Conservation (phyloP, 2,113 vertebrate genomes). For the Meriones unguiculatus region DNA sequence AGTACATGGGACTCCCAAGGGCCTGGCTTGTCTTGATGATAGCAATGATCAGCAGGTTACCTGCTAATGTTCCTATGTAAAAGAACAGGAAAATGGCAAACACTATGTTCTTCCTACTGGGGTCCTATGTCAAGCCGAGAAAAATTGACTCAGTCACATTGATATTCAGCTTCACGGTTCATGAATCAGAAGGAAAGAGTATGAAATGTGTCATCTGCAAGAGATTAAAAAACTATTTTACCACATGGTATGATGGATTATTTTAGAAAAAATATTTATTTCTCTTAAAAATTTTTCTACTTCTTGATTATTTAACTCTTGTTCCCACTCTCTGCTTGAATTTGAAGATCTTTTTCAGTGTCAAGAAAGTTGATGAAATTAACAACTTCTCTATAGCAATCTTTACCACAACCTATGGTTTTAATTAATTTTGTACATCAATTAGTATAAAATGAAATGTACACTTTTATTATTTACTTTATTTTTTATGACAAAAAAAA, state of each 20-base stretch:
- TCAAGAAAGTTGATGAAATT: neutral
- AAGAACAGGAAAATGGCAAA: no score
- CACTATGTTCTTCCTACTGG: no score
- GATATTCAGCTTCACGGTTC: no score
- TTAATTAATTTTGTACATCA: neutral
- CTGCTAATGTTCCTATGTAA: neutral
- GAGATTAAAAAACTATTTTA: neutral
- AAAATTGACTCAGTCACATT: no score
- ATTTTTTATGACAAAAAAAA: no score
- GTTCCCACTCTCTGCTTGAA: neutral
- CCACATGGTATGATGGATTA: neutral
- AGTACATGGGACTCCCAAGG: constrained; percentile 62
- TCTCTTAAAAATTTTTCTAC: no score
- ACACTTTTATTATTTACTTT: neutral
- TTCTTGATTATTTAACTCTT: neutral
- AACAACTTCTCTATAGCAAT: neutral
- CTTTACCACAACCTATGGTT: no score
- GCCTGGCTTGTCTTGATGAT: constrained; percentile 40
- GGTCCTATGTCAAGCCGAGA: no score
- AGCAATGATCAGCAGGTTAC: constrained; percentile 36
- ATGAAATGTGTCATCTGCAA: neutral
- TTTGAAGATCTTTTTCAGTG: neutral
- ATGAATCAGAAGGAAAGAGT: neutral
- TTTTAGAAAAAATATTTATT: neutral
- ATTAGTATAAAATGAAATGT: neutral